Percentiles rank a stretch among this genome's conserved stretches.
phyloP scores from a whole-genome alignment of 37 sponge, comb jelly and placozoan genomes.

The Hexactinellida sp. region DNA sequence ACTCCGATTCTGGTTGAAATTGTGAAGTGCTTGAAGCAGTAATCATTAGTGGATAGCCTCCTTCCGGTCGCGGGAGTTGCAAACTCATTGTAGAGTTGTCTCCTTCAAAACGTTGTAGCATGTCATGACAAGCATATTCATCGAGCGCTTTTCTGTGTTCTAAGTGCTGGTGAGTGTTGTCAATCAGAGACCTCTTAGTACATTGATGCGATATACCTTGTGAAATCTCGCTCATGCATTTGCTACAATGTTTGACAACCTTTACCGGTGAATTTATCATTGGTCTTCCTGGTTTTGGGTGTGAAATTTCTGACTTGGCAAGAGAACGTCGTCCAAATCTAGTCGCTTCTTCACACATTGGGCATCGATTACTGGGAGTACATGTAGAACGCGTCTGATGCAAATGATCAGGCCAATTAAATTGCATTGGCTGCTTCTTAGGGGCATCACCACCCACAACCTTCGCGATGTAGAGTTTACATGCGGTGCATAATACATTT shows the following conservation, averaged over 20 bases:
- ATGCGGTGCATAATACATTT: too few relatives aligned
- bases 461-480: too few relatives aligned
- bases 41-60: not conserved
- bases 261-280: not conserved
- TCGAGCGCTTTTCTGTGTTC: not conserved
- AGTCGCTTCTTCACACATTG: not conserved
- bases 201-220: not conserved
- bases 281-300: not conserved
- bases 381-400: not conserved
- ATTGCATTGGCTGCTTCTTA: too few relatives aligned
- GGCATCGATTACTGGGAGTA: not conserved
- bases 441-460: too few relatives aligned
- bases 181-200: not conserved
- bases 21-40: not conserved
- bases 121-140: not conserved
- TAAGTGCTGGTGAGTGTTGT: not conserved
- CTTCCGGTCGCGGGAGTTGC: not conserved
- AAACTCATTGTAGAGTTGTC: not conserved
- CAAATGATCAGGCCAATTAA: not conserved
- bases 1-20: not conserved
- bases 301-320: not conserved
- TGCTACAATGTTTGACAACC: not conserved
- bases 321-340: not conserved
- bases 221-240: not conserved
- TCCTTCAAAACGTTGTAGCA: not conserved